These are phyloP conservation scores for Indri indri DNA, from an alignment of 2,113 vertebrate genomes.

Conservation along the genomic window DNA sequence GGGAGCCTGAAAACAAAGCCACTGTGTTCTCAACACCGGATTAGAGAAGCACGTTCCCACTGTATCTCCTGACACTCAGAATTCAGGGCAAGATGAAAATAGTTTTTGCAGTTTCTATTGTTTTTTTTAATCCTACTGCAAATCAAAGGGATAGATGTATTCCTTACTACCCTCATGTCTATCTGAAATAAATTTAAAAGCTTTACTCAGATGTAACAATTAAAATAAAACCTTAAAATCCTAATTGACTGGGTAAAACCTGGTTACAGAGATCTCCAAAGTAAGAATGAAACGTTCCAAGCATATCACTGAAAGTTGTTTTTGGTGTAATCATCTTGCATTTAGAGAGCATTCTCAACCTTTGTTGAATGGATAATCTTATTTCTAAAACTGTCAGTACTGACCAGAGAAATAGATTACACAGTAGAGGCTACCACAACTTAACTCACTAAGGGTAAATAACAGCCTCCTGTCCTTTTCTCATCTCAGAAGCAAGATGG, in stretches of 20 bases:
- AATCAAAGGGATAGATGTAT: neutral
- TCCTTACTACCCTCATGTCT: neutral
- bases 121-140: neutral
- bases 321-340: neutral
- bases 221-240: slow-evolving; percentile 16
- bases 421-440: neutral
- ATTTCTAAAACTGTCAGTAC: neutral
- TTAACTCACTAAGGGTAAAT: neutral
- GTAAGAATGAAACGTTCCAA: neutral
- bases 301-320: neutral
- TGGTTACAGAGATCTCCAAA: neutral
- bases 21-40: neutral
- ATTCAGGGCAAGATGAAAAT: neutral
- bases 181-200: slow-evolving; percentile 15
- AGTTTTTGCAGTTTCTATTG: neutral
- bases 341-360: neutral
- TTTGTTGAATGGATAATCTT: neutral
- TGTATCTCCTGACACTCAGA: neutral
- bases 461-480: neutral
- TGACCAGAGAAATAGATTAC: neutral
- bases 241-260: neutral
- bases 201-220: neutral
- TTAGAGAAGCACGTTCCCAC: neutral
- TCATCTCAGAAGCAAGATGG: neutral
- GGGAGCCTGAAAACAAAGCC: neutral